Percentiles rank a stretch among this genome's conserved stretches.
These are phyloP conservation scores for Contarinia nasturtii DNA, from an alignment of 1,140 invertebrate genomes.

Conservation along the genomic window DNA sequence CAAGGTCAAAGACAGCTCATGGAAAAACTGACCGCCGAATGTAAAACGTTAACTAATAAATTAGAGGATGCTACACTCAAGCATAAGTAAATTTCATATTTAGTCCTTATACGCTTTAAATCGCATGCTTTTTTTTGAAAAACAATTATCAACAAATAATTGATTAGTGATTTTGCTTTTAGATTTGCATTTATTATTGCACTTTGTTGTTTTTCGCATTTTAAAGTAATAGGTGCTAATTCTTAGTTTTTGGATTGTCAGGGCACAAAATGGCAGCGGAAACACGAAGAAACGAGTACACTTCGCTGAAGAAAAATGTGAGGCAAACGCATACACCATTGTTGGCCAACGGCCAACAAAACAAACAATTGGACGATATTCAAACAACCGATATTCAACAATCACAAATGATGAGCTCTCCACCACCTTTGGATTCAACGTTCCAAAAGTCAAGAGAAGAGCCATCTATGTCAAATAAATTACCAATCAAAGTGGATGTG, in stretches of 20 bases:
- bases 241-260: slow-evolving; percentile 1
- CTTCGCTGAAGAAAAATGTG: neutral
- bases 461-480: slow-evolving; percentile 39
- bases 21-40: slow-evolving; percentile 68
- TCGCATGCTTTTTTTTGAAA: neutral
- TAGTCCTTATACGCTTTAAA: slow-evolving; percentile 6
- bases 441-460: slow-evolving; percentile 29
- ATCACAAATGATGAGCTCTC: slow-evolving; percentile 7
- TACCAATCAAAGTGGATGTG: slow-evolving; percentile 57
- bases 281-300: neutral
- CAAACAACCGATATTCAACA: slow-evolving; percentile 5
- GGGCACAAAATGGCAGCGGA: neutral
- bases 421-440: slow-evolving; percentile 26
- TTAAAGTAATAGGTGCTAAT: no score
- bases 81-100: slow-evolving; percentile 50
- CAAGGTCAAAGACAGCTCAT: slow-evolving; percentile 71
- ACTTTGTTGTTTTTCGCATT: neutral
- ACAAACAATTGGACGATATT: neutral
- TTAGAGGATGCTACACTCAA: slow-evolving; percentile 62
- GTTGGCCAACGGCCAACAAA: neutral
- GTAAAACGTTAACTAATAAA: slow-evolving; percentile 64
- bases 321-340: neutral
- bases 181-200: neutral
- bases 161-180: slow-evolving; percentile 7
- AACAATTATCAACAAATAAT: neutral